Conservation (phyloP, 2,113 vertebrate genomes). For the Sigmodon hispidus region DNA sequence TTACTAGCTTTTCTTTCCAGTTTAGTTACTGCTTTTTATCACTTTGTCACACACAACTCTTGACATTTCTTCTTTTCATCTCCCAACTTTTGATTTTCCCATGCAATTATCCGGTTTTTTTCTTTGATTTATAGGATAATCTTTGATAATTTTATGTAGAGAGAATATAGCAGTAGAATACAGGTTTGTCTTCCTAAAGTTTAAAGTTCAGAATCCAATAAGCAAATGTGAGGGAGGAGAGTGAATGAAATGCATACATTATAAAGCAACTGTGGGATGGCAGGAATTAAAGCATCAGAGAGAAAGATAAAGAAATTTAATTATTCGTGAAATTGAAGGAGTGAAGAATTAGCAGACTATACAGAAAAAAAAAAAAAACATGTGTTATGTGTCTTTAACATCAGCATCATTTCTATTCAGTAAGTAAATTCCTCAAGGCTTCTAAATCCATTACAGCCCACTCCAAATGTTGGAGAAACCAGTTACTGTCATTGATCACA, state of each 20-base stretch:
- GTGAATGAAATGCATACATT: neutral
- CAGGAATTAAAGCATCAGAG: accelerated
- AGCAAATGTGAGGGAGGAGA: neutral
- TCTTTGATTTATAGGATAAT: constrained; percentile 59
- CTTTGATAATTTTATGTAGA: neutral
- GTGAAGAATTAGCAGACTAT: constrained; percentile 46
- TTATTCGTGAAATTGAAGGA: neutral
- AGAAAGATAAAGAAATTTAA: neutral
- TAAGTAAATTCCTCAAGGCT: constrained; percentile 82
- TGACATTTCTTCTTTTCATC: neutral
- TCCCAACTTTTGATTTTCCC: neutral
- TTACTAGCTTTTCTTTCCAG: neutral
- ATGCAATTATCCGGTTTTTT: neutral
- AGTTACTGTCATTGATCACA: constrained; percentile 82
- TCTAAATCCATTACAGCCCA: constrained; percentile 71
- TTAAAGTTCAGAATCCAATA: neutral
- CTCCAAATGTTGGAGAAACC: constrained; percentile 69
- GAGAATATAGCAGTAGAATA: neutral
- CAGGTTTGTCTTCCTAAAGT: neutral
- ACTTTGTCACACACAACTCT: neutral
- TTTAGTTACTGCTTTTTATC: constrained; percentile 22
- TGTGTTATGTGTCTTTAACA: constrained; percentile 39
- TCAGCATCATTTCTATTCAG: constrained; percentile 68
- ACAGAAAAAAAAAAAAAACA: neutral
- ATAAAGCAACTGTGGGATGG: neutral